Base-by-base conservation (phyloP, 2,888 invertebrate species). In the Aphodius granarius region DNA sequence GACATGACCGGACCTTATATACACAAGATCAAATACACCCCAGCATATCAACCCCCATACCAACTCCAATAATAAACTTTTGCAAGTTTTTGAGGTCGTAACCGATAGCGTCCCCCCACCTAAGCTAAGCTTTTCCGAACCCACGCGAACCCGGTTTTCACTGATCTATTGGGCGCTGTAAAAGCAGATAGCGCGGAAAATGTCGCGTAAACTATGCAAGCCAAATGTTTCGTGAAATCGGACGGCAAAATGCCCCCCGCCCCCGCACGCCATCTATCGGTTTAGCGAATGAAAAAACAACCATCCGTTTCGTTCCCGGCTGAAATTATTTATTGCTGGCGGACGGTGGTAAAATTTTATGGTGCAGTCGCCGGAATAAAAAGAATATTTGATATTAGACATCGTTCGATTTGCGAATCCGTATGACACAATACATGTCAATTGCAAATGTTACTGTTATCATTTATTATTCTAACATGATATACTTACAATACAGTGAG, bases 401-500 rank as follows among this genome's bases (percentile, higher is more conserved):
- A n/a, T n/a, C 16, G n/a, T 63, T 63, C 63, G 16, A 63, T n/a
- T n/a, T n/a, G n/a, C n/a, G n/a, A n/a, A n/a, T n/a, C n/a, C n/a
- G n/a, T n/a, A n/a, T n/a, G n/a, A n/a, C n/a, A n/a, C n/a, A n/a
- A n/a, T n/a, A n/a, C n/a, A n/a, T n/a, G n/a, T n/a, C n/a, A n/a
- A n/a, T n/a, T 9, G 65, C 18, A 65, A 65, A 65, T 65, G 65
- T 65, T n/a, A 9, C 65, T 16, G 65, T n/a, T n/a, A n/a, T n/a
- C 16, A 21, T 43, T 23, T 43, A n/a, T 72, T 68, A 74, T 71
- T 75, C 76, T 21, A 71, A 65, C 65, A 15, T 65, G 21, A 68
- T 68, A n/a, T 87, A 91, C 96, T 96, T 90, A 97, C 97, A 97
- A 89, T 80, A 95, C 92, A 83, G 93, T 89, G 78, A 96, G 89